phyloP scores from a whole-genome alignment of 2,797 vertebrate species.

The Galagoides demidoff region DNA sequence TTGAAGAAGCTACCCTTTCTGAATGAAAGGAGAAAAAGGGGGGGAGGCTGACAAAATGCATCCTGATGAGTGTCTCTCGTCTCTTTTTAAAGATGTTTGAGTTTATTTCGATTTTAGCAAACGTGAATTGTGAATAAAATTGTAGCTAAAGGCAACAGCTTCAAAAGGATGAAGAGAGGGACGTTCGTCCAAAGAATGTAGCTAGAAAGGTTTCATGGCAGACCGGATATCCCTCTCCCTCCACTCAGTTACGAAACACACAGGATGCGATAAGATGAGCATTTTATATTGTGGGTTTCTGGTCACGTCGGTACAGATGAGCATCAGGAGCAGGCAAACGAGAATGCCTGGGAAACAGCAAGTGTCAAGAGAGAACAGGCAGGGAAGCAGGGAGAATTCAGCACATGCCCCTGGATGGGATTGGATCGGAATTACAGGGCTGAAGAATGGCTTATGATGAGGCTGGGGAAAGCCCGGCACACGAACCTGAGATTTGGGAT shows the following conservation, averaged over 20 bases:
- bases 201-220: not conserved
- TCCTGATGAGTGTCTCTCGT: not conserved
- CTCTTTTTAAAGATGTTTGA: conserved; percentile 39
- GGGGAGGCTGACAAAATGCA: conserved; percentile 47
- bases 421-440: not conserved
- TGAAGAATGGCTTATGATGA: not conserved
- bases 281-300: not conserved
- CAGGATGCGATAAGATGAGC: not conserved
- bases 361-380: not conserved
- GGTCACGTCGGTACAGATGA: not conserved
- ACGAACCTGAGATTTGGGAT: not conserved
- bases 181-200: not conserved
- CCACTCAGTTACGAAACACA: not conserved
- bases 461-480: not conserved
- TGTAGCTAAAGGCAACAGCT: conserved; percentile 54
- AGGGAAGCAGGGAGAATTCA: not conserved
- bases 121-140: conserved; percentile 34
- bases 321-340: not conserved
- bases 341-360: not conserved
- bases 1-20: conserved; percentile 37
- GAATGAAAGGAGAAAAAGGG: not conserved
- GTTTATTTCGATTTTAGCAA: conserved; percentile 55
- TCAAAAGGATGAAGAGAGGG: not conserved
- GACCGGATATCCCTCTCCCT: not conserved
- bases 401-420: not conserved